These are phyloP conservation scores for Ataeniobius toweri DNA, from an alignment of 2,797 vertebrate genomes.

Conservation along the genomic window DNA sequence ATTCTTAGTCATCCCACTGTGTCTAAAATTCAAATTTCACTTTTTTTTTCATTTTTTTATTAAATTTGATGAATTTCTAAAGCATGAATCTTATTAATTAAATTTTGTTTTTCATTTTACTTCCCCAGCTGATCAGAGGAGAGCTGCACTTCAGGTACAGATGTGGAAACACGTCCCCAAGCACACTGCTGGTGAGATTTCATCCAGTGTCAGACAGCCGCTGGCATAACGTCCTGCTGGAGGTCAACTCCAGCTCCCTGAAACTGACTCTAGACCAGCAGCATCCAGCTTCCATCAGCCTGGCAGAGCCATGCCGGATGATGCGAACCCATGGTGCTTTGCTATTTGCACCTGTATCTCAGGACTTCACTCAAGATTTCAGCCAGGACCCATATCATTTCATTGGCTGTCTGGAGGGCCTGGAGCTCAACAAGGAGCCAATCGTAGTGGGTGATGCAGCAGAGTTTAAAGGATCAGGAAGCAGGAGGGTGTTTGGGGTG, in stretches of 20 bases:
- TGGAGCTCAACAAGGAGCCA: constrained; percentile 82
- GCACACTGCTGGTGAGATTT: constrained; percentile 71
- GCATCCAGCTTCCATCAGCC: constrained; percentile 57
- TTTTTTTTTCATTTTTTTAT: background rate
- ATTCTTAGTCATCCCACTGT: background rate
- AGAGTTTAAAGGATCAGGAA: constrained; percentile 58
- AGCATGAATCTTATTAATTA: background rate
- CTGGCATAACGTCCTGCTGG: constrained; percentile 88
- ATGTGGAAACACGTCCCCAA: constrained; percentile 73
- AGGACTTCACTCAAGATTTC: constrained; percentile 14
- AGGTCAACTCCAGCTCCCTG: constrained; percentile 79
- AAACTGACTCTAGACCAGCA: constrained; percentile 81
- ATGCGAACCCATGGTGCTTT: constrained; percentile 74
- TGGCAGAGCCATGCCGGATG: constrained; percentile 77
- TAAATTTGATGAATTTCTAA: background rate
- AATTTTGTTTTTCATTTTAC: background rate
- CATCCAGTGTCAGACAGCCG: constrained; percentile 77
- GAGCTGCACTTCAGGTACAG: constrained; percentile 82
- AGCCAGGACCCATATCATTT: constrained; percentile 70
- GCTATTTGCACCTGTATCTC: constrained; percentile 77
- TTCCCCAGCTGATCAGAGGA: constrained; percentile 81
- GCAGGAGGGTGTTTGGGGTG: constrained; percentile 81
- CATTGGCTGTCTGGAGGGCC: constrained; percentile 85
- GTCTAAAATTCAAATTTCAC: background rate
- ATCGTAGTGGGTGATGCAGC: constrained; percentile 65